phyloP scores from a whole-genome alignment of 1,140 invertebrate species.

The Trichomalopsis sarcophagae region DNA sequence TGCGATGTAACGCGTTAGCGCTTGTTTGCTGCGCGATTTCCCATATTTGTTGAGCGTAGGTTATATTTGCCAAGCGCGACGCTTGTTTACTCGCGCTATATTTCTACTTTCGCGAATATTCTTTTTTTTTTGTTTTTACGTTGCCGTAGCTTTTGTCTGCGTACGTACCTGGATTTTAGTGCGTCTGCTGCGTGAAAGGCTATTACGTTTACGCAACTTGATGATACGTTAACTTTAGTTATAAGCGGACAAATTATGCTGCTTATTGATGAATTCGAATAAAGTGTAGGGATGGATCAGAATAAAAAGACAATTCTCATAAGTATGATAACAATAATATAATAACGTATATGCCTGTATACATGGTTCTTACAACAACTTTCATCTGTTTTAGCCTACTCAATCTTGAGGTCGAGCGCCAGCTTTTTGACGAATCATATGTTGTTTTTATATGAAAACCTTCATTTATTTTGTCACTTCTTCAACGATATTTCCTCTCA shows the following conservation, averaged over 20 bases:
- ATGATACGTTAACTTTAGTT: no score
- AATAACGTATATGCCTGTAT: slow-evolving; percentile 67
- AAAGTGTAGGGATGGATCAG: background rate
- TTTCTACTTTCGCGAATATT: background rate
- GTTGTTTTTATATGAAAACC: background rate
- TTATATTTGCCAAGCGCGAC: background rate
- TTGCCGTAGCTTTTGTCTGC: background rate
- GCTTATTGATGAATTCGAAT: background rate
- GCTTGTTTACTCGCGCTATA: background rate
- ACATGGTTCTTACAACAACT: slow-evolving; percentile 69
- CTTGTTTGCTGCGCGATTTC: slow-evolving; percentile 9
- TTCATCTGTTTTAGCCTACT: slow-evolving; percentile 60
- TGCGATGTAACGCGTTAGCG: background rate
- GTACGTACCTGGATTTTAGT: background rate
- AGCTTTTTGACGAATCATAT: slow-evolving; percentile 34
- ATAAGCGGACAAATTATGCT: no score
- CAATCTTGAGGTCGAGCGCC: slow-evolving; percentile 42
- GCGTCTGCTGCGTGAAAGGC: no score
- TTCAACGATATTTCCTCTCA: slow-evolving; percentile 10
- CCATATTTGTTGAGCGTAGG: background rate
- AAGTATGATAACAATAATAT: slow-evolving; percentile 70
- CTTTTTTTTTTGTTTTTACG: background rate
- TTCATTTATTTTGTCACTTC: slow-evolving; percentile 2
- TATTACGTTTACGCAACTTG: no score
- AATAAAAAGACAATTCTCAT: slow-evolving; percentile 61